Evolutionary conservation across 2,797 vertebrate species (phyloP), one percentile per base, ranked within the genome.

Genomic region (Coregonus ussuriensis): DNA sequence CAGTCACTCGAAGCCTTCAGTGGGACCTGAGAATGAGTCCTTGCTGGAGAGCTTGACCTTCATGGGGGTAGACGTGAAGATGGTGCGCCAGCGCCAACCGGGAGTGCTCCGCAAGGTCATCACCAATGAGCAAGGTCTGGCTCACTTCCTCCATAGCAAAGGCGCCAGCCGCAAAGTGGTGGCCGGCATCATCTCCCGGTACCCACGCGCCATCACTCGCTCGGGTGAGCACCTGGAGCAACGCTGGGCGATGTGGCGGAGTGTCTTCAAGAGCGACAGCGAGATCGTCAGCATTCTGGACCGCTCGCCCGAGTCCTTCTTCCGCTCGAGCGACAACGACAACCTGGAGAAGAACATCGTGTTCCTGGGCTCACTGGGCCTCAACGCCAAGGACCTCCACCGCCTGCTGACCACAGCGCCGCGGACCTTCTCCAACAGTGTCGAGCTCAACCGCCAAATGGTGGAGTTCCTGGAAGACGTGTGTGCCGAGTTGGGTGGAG

Each of bases 181-280:
- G 1, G 94, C 94, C 13, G 87, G 91, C 77, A 94, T 96, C 56
- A 94, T 96, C 79, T 95, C 94, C 15, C 92, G 93, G 52, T 96
- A 94, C 74, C 95, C 93, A 1, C 93, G 94, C 0, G 86, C 94
- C 35, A 94, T 96, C 80, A 94, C 93, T 0, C 93, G 95, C 29
- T 93, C 94, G 0, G n/a, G 81, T 0, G 78, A 91, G 1, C 92
- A 94, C 83, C 82, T 97, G 80, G 88, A 94, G 73, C 84, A 95
- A 79, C 92, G 94, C 14, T 96, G 94, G 94, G 59, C 84, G 54
- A 88, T 97, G n/a, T 97, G 95, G 96, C 91, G 93, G 81, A 92
- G 79, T 37, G 84, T 96, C 84, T 91, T 95, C 29, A 73, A 75
- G 56, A 89, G 80, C 0, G 94, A 96, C 59, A n/a, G 31, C 6